Percentiles rank a stretch among this genome's conserved stretches.
Conservation (phyloP, 2,888 invertebrate species). For the Archaeoteleia sp. region DNA sequence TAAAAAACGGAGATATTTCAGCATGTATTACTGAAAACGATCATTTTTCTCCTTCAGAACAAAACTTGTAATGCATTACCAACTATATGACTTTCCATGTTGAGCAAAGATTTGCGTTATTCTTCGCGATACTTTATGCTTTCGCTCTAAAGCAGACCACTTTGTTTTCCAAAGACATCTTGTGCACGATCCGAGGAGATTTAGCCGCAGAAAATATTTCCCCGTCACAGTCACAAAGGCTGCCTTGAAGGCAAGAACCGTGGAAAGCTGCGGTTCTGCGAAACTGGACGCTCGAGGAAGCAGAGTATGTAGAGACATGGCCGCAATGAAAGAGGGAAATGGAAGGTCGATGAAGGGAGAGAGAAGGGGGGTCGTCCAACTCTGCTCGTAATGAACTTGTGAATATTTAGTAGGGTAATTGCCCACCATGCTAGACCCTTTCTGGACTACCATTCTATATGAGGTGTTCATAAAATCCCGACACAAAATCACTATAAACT, state of each 20-base stretch:
- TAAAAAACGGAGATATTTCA: too few relatives aligned
- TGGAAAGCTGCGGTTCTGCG: constrained; percentile 51
- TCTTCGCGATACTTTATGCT: constrained; percentile 22
- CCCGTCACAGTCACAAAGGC: constrained; percentile 47
- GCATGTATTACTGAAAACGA: too few relatives aligned
- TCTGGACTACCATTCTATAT: constrained; percentile 55
- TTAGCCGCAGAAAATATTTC: constrained; percentile 57
- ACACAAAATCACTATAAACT: constrained; percentile 66
- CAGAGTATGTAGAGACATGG: constrained; percentile 48
- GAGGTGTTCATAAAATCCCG: constrained; percentile 63
- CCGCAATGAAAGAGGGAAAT: constrained; percentile 51
- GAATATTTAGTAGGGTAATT: constrained; percentile 74
- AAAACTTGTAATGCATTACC: not conserved
- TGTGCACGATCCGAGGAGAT: constrained; percentile 50
- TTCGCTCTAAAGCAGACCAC: constrained; percentile 28
- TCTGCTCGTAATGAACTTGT: constrained; percentile 71
- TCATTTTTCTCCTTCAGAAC: too few relatives aligned
- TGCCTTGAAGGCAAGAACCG: constrained; percentile 39
- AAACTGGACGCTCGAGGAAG: constrained; percentile 49
- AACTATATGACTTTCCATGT: constrained; percentile 2
- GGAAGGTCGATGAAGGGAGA: constrained; percentile 12
- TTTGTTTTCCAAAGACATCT: constrained; percentile 43
- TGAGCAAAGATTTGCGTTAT: constrained; percentile 13
- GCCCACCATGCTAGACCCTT: constrained; percentile 64
- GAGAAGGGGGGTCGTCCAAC: constrained; percentile 53